phyloP scores from a whole-genome alignment of 1,140 invertebrate species.

The Nixonia krombeini region DNA sequence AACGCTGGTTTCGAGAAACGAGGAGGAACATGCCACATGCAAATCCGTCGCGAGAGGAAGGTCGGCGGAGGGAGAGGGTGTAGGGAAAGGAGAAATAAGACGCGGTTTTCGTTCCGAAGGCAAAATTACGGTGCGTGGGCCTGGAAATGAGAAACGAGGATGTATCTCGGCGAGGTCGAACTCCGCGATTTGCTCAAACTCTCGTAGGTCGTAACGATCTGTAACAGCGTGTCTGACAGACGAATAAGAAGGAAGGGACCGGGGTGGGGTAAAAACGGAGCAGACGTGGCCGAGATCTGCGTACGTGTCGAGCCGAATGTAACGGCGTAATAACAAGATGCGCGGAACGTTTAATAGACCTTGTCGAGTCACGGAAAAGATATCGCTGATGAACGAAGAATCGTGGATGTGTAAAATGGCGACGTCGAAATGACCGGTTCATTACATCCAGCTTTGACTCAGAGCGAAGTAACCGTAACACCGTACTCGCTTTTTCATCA shows the following conservation, averaged over 20 bases:
- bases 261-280: conserved; percentile 6
- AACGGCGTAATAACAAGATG: conserved; percentile 53
- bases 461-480: no score
- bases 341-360: no score
- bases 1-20: no score
- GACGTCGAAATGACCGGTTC: no score
- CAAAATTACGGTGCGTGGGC: conserved; percentile 14
- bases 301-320: conserved; percentile 50
- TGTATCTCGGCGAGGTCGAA: conserved; percentile 35
- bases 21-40: no score
- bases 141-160: conserved; percentile 44
- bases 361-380: conserved; percentile 13
- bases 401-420: no score
- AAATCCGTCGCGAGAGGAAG: no score
- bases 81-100: neutral
- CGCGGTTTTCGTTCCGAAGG: neutral
- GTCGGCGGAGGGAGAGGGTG: no score
- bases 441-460: no score
- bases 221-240: conserved; percentile 31
- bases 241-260: conserved; percentile 21
- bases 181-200: conserved; percentile 29
- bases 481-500: conserved; percentile 60
- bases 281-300: conserved; percentile 22
- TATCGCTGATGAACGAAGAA: conserved; percentile 39
- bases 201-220: conserved; percentile 37